These are phyloP conservation scores for Polia nebulosa DNA, from an alignment of 2,888 invertebrate genomes.

Conservation along the genomic window DNA sequence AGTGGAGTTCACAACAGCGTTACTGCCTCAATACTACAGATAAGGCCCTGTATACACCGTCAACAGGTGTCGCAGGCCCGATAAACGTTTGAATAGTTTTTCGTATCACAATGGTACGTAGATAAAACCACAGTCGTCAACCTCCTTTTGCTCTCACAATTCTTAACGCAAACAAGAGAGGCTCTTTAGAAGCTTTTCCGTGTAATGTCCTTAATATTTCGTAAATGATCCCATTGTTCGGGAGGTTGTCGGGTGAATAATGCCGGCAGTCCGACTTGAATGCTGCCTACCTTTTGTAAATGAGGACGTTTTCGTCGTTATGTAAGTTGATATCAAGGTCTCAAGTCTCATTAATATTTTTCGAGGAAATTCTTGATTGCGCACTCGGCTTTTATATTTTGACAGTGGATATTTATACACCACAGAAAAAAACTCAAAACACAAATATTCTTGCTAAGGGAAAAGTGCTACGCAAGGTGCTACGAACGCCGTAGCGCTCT, in stretches of 20 bases:
- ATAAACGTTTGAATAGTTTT: conserved; percentile 81
- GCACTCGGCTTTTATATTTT: conserved; percentile 8
- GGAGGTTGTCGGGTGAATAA: conserved; percentile 66
- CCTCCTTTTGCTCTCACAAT: conserved; percentile 66
- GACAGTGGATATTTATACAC: background rate
- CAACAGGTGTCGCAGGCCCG: conserved; percentile 80
- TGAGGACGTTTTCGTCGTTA: conserved; percentile 61
- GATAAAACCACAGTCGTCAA: conserved; percentile 67
- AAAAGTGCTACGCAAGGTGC: conserved; percentile 44
- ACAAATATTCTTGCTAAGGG: conserved; percentile 12
- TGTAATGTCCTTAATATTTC: conserved; percentile 81
- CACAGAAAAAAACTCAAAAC: conserved; percentile 5
- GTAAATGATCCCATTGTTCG: conserved; percentile 74
- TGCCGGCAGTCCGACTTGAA: conserved; percentile 64
- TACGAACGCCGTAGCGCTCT: conserved; percentile 59
- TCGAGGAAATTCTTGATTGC: conserved; percentile 30
- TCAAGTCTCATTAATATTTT: conserved; percentile 50
- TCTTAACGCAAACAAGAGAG: conserved; percentile 70
- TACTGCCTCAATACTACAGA: conserved; percentile 53
- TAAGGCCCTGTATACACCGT: conserved; percentile 65
- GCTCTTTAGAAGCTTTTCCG: conserved; percentile 77
- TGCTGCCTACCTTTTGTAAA: conserved; percentile 67
- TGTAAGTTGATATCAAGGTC: conserved; percentile 60
- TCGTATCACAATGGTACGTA: conserved; percentile 66
- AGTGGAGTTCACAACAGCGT: conserved; percentile 56